Base-by-base conservation (phyloP, 2,113 vertebrate species). In the Myotis brandtii region DNA sequence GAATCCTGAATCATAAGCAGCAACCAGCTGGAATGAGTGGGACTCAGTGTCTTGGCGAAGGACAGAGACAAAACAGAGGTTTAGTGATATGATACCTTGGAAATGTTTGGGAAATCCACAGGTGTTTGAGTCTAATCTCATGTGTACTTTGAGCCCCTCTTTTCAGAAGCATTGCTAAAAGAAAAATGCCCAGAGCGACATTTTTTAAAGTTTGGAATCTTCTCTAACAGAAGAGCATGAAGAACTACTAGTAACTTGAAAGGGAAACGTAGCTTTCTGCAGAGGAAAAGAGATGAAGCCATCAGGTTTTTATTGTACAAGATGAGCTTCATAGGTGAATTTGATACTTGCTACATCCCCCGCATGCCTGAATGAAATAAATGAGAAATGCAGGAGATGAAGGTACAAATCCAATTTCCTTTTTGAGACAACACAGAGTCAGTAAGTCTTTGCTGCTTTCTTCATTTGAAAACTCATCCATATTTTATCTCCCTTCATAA, bases 401-500 rank as follows among this genome's bases (percentile, higher is more conserved):
- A 87, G 46, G 87, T 59, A 90, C 52, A 89, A 84, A 96, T 86
- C 62, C 77, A 95, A 95, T 95, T 93, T 92, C 90, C 52, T 43
- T n/a, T 95, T 62, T 86, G 76, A 90, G 87, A 91, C 81, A 90
- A 92, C 62, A 96, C 23, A 81, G 62, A 95, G 37, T 84, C 72
- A 27, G 72, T 92, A 64, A 92, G 95, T 83, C 64, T 95, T 93
- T 79, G 27, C 85, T 64, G 10, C 69, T 86, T 88, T 89, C 77
- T 88, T 77, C 52, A 82, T 73, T 80, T 96, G 64, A 91, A 83
- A 87, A 93, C 27, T 93, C 86, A 92, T 95, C 92, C 70, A 54
- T 94, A 93, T 93, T 97, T 96, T 85, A 95, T 96, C 73, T 72
- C 86, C 52, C 43, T 95, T 93, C 82, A 95, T 92, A 96, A 89